A percentile compares a stretch with the other conserved stretches of the same genome.
Evolutionary conservation across 1,140 invertebrate genomes (phyloP).

Genomic region (Drosophila erecta): DNA sequence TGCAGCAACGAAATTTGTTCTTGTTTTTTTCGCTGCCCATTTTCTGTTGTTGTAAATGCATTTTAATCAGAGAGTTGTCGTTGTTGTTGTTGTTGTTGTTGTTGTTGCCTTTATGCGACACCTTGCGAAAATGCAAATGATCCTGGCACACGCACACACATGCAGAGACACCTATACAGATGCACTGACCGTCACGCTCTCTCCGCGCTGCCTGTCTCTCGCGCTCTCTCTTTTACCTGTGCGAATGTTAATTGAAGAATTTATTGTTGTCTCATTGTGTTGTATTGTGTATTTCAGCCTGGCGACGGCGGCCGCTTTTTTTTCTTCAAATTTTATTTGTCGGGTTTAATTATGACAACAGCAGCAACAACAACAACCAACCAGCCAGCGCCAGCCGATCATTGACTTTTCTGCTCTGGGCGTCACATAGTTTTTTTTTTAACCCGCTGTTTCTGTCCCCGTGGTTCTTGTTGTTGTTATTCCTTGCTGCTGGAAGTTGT

Average conservation of each 20-base stretch:
- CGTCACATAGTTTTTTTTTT: conserved; percentile 40
- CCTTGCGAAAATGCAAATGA: conserved; percentile 82
- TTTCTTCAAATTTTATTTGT: conserved; percentile 80
- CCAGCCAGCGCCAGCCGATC: conserved; percentile 54
- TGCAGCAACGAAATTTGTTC: conserved; percentile 58
- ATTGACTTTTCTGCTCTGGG: conserved; percentile 72
- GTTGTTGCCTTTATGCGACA: conserved; percentile 53
- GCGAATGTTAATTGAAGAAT: conserved; percentile 83
- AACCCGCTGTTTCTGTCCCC: conserved; percentile 18
- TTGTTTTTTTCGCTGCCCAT: conserved; percentile 22
- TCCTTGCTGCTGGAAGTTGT: conserved; percentile 3
- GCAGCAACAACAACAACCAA: conserved; percentile 45
- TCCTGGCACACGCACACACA: conserved; percentile 46
- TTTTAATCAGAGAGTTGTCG: conserved; percentile 36
- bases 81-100: not conserved
- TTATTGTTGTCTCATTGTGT: conserved; percentile 81
- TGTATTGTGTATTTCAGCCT: conserved; percentile 78
- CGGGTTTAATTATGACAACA: conserved; percentile 79
- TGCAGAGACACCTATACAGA: conserved; percentile 4
- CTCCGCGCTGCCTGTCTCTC: conserved; percentile 17
- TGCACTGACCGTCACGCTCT: conserved; percentile 35
- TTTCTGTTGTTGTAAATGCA: conserved; percentile 37
- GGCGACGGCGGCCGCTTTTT: conserved; percentile 47
- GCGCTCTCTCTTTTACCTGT: conserved; percentile 60
- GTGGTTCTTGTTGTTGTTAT: conserved; percentile 30